Percentiles rank a stretch among this genome's conserved stretches.
phyloP scores from a whole-genome alignment of 2,797 vertebrate species.

The Syngnathus rostellatus region DNA sequence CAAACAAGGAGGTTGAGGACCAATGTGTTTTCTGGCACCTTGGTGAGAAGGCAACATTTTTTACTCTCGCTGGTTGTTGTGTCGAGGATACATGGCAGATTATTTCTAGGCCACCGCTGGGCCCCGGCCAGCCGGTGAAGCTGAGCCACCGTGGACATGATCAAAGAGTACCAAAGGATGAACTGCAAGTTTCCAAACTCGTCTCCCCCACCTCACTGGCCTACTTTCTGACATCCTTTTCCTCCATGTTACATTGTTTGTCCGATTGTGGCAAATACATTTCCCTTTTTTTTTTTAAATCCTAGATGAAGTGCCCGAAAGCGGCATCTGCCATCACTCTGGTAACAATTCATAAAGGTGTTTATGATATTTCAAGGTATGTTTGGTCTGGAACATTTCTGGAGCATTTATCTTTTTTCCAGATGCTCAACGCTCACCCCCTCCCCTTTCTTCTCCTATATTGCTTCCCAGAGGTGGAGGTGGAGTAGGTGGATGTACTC shows the following conservation, averaged over 20 bases:
- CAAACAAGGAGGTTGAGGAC: background rate
- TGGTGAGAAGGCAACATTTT: slow-evolving; percentile 3
- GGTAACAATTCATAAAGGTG: slow-evolving; percentile 21
- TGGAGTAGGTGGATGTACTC: slow-evolving; percentile 50
- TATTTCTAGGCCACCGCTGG: slow-evolving; percentile 38
- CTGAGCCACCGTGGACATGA: slow-evolving; percentile 38
- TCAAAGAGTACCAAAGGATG: slow-evolving; percentile 43
- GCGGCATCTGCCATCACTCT: slow-evolving; percentile 28
- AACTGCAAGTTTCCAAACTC: slow-evolving; percentile 28
- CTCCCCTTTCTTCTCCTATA: slow-evolving; percentile 1
- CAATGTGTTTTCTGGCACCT: background rate
- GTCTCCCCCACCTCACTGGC: slow-evolving; percentile 34
- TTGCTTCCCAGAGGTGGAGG: slow-evolving; percentile 45
- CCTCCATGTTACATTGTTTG: background rate
- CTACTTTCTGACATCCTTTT: slow-evolving; percentile 46
- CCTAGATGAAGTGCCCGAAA: slow-evolving; percentile 37
- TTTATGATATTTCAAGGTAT: slow-evolving; percentile 35
- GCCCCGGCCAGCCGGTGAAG: slow-evolving; percentile 21
- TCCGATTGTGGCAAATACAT: background rate
- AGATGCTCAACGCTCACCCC: slow-evolving; percentile 33
- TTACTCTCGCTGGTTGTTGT: background rate
- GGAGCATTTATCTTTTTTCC: slow-evolving; percentile 42
- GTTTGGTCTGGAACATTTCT: slow-evolving; percentile 19
- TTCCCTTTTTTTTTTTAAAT: slow-evolving; percentile 27
- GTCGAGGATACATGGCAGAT: slow-evolving; percentile 12